A percentile compares a stretch with the other conserved stretches of the same genome.
phyloP scores from a whole-genome alignment of 2,113 vertebrate species.

The Catharus bicknelli region DNA sequence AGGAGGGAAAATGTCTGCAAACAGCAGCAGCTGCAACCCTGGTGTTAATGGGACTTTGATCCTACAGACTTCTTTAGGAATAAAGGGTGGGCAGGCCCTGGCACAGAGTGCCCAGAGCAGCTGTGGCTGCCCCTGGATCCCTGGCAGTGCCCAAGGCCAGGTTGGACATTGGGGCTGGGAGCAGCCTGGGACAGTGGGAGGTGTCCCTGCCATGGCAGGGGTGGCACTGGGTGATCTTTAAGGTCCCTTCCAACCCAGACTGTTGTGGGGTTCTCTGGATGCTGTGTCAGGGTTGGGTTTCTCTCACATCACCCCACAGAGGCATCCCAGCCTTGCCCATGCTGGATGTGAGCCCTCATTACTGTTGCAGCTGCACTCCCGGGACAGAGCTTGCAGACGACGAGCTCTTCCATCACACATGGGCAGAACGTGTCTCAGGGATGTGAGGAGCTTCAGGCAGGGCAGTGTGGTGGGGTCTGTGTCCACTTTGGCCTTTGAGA shows the following conservation, averaged over 20 bases:
- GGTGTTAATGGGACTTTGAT: background rate
- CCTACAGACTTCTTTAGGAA: background rate
- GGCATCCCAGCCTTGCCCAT: fast-evolving
- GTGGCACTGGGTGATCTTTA: background rate
- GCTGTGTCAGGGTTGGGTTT: background rate
- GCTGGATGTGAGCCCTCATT: background rate
- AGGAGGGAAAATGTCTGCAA: background rate
- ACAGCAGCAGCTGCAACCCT: background rate
- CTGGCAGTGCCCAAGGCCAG: background rate
- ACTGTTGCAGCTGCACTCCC: background rate
- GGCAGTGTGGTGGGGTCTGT: background rate
- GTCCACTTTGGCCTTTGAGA: background rate
- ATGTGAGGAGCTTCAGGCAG: background rate
- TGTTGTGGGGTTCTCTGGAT: background rate
- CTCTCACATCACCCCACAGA: fast-evolving
- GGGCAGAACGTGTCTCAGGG: background rate
- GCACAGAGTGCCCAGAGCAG: background rate
- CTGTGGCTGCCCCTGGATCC: background rate
- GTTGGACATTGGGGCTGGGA: background rate
- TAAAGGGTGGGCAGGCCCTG: background rate
- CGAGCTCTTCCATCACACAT: fast-evolving
- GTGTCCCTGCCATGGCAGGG: background rate
- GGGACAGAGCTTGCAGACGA: background rate
- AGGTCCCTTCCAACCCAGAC: background rate
- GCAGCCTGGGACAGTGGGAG: background rate